Evolutionary conservation across 1,140 invertebrate genomes (phyloP).

Genomic region (Heterodera carotae): DNA sequence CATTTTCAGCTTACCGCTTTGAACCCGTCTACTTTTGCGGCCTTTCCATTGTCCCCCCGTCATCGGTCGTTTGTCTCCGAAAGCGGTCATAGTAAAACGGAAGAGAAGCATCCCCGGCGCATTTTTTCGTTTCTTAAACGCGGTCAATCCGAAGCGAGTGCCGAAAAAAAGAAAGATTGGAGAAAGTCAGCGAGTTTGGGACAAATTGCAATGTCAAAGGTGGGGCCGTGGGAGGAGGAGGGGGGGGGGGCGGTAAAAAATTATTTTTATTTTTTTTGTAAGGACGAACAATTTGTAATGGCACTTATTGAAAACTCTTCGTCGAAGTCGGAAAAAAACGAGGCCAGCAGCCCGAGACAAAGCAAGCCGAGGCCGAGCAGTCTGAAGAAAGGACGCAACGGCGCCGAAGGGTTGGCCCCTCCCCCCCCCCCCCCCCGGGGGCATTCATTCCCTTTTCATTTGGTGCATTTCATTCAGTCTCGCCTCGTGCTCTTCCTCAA

Average conservation of each 20-base stretch:
- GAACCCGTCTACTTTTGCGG: not conserved
- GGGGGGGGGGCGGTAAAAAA: not conserved
- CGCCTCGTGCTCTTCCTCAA: not conserved
- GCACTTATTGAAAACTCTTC: not conserved
- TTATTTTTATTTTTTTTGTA: not conserved
- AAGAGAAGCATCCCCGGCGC: slow-evolving; percentile 4
- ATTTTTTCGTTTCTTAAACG: slow-evolving; percentile 18
- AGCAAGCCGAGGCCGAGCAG: slow-evolving; percentile 31
- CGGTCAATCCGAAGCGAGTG: slow-evolving; percentile 9
- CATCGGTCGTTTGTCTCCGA: slow-evolving; percentile 1
- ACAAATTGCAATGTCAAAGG: slow-evolving; percentile 18
- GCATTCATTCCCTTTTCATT: not conserved
- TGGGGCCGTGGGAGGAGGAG: not conserved
- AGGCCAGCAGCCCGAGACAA: no score
- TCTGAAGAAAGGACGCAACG: slow-evolving; percentile 29
- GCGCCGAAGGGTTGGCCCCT: not conserved
- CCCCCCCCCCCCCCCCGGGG: no score
- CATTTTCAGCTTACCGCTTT: slow-evolving; percentile 31
- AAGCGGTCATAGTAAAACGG: not conserved
- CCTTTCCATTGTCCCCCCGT: slow-evolving; percentile 1
- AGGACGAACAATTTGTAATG: slow-evolving; percentile 9
- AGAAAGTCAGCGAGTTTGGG: slow-evolving; percentile 25
- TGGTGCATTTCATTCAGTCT: not conserved
- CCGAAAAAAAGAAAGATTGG: slow-evolving; percentile 25
- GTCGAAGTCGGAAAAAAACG: not conserved